phyloP scores from a whole-genome alignment of 2,113 vertebrate species.

The Gopherus evgoodei region DNA sequence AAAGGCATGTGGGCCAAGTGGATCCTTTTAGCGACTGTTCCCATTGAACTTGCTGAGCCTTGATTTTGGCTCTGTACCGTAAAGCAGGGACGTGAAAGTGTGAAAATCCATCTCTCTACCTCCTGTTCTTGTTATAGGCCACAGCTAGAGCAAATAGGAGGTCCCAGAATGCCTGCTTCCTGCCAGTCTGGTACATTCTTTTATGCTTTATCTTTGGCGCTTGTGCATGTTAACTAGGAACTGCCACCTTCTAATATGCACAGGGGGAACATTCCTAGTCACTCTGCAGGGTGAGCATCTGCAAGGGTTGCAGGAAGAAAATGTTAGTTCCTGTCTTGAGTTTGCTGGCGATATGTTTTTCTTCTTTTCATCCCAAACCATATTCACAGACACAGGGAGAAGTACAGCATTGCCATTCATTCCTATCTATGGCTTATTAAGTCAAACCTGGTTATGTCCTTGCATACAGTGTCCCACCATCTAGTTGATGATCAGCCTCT shows the following conservation, averaged over 20 bases:
- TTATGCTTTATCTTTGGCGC: neutral
- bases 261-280: fast-evolving
- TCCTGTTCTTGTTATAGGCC: neutral
- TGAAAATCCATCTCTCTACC: neutral
- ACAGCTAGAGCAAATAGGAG: neutral
- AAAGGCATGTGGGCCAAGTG: conserved; percentile 1
- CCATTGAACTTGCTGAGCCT: neutral
- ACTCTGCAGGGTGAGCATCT: neutral
- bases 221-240: neutral
- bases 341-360: neutral
- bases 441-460: neutral
- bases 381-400: neutral
- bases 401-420: neutral
- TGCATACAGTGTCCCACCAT: neutral
- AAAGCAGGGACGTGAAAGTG: conserved; percentile 18
- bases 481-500: neutral
- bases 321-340: neutral
- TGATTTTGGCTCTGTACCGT: neutral
- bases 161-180: neutral
- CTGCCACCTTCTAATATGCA: neutral
- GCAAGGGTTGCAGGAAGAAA: neutral
- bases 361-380: neutral
- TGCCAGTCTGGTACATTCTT: neutral
- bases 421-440: neutral
- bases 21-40: conserved; percentile 24